Evolutionary conservation across 2,113 vertebrate genomes (phyloP), one percentile per base, ranked within the genome.

Genomic region (Atherinomorus stipes): DNA sequence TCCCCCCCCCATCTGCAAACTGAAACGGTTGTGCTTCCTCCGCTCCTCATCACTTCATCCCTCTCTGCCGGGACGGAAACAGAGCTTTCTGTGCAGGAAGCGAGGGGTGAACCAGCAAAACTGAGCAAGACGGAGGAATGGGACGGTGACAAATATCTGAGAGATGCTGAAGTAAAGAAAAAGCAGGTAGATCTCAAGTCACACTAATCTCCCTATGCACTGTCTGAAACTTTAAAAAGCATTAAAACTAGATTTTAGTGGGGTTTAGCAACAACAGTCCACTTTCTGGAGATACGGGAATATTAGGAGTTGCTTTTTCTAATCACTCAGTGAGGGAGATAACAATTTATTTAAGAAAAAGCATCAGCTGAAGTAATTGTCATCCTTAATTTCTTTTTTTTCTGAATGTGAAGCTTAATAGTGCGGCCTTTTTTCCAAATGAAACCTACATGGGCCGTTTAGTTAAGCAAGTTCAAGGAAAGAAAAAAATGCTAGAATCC

Each of bases 21-120:
- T 61, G 64, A 73, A 85, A 81, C 86, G 74, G 58, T 76, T 65
- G 74, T 64, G 76, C 21, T 81, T 77, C 69, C 72, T 73, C 62
- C 9, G 4, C 49, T 54, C 64, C 61, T 44, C 79, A 71, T 88
- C 61, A 71, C 78, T 83, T 63, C 34, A 51, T 75, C 65, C 60
- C 68, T 25, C 71, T 83, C 64, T n/a, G 70, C 40, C 72, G 44
- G 58, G 42, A 26, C 60, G 53, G 47, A 25, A 73, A 52, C 49
- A 34, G 19, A 37, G 50, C 70, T 57, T 13, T 61, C 60, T 73
- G 15, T 23, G 19, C 61, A 28, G 37, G 37, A 52, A n/a, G n/a
- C n/a, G n/a, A n/a, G n/a, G n/a, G n/a, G n/a, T n/a, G n/a, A n/a
- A n/a, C n/a, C n/a, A n/a, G n/a, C n/a, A n/a, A n/a, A n/a, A 34